Evolutionary conservation across 2,888 invertebrate species (phyloP).

Genomic region (Lepidochrysops patricia): DNA sequence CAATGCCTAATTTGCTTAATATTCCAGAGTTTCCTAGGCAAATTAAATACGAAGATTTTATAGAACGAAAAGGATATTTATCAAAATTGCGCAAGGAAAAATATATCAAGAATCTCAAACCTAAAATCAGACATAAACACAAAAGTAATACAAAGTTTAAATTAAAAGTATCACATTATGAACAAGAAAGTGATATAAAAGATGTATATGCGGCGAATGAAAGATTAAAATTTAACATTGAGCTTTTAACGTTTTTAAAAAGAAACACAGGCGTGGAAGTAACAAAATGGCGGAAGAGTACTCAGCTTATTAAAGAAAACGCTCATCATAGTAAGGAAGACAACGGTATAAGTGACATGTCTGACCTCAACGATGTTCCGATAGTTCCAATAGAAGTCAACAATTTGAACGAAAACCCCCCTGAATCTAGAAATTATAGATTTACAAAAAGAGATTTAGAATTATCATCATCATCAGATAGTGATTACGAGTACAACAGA

Average conservation of each 20-base stretch:
- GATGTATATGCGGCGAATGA: slow-evolving; percentile 39
- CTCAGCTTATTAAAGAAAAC: slow-evolving; percentile 17
- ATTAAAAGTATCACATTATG: slow-evolving; percentile 34
- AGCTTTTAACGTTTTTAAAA: slow-evolving; percentile 34
- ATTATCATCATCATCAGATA: slow-evolving; percentile 49
- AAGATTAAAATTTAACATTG: slow-evolving; percentile 36
- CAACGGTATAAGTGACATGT: slow-evolving; percentile 30
- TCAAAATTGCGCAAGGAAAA: slow-evolving; percentile 34
- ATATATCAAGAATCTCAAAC: slow-evolving; percentile 30
- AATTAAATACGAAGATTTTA: slow-evolving; percentile 43
- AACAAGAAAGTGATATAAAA: slow-evolving; percentile 35
- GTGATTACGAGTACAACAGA: slow-evolving; percentile 44
- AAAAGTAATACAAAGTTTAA: slow-evolving; percentile 32
- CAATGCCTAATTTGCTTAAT: slow-evolving; percentile 56
- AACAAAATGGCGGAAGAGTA: slow-evolving; percentile 41
- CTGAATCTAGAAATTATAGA: slow-evolving; percentile 32
- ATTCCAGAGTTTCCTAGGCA: slow-evolving; percentile 65
- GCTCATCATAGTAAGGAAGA: slow-evolving; percentile 17
- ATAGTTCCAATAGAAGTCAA: slow-evolving; percentile 24
- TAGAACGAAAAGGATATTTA: slow-evolving; percentile 46
- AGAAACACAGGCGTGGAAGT: slow-evolving; percentile 29
- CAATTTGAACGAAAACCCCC: slow-evolving; percentile 28
- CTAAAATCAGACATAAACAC: slow-evolving; percentile 30
- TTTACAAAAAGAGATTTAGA: slow-evolving; percentile 51
- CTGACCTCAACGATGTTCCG: slow-evolving; percentile 38